Percentiles rank a stretch among this genome's conserved stretches.
phyloP scores from a whole-genome alignment of 2,113 vertebrate genomes.

The Tragelaphus buxtoni region DNA sequence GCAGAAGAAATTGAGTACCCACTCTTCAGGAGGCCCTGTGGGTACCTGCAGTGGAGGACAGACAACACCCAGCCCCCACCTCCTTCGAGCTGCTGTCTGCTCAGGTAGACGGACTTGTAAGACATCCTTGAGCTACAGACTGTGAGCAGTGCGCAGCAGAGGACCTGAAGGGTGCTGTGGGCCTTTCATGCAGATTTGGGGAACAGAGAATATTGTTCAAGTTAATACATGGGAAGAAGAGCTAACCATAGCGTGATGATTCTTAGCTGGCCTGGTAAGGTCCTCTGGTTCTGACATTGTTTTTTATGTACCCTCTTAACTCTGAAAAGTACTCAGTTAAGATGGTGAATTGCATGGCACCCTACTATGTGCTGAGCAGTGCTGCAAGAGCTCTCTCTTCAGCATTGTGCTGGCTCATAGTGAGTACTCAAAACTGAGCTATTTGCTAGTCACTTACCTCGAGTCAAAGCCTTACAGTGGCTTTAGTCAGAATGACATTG shows the following conservation, averaged over 20 bases:
- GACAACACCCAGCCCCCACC: neutral
- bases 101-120: neutral
- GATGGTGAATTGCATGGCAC: neutral
- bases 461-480: neutral
- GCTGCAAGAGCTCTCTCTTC: neutral
- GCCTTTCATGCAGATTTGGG: neutral
- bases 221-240: neutral
- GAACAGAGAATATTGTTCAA: neutral
- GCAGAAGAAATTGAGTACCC: neutral
- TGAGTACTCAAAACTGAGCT: neutral
- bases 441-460: neutral
- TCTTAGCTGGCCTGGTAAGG: neutral
- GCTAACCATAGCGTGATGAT: neutral
- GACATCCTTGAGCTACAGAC: neutral
- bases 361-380: neutral
- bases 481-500: neutral
- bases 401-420: neutral
- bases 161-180: neutral
- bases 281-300: neutral
- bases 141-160: neutral
- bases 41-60: neutral
- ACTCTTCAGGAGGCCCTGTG: neutral
- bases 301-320: neutral
- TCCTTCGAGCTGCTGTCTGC: neutral
- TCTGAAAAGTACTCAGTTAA: neutral